A percentile compares a stretch with the other conserved stretches of the same genome.
These are phyloP conservation scores for Campylomormyrus tamandua DNA, from an alignment of 2,113 vertebrate species.

Conservation along the genomic window DNA sequence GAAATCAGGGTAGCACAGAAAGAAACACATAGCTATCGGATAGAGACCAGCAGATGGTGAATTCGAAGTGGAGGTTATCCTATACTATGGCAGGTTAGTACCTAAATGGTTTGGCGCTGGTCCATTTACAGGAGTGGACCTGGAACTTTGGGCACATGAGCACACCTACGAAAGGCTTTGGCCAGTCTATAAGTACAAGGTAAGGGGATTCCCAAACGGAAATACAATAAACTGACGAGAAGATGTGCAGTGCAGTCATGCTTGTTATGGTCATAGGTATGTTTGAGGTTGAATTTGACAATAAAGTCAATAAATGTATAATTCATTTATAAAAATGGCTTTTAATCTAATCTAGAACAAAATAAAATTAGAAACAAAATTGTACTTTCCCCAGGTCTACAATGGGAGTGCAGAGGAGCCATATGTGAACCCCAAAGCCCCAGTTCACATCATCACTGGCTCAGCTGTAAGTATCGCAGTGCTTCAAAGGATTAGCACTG, in stretches of 20 bases:
- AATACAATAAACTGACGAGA: neutral
- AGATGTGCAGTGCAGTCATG: neutral
- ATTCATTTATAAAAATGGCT: neutral
- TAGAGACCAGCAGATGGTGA: neutral
- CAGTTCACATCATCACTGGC: constrained; percentile 78
- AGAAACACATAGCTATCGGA: neutral
- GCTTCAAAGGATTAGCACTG: neutral
- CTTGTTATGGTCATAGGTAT: neutral
- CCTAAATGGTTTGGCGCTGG: constrained; percentile 2
- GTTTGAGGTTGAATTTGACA: neutral
- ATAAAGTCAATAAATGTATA: neutral
- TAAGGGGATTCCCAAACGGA: constrained; percentile 36
- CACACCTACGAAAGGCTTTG: constrained; percentile 80
- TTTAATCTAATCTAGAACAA: neutral
- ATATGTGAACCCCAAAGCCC: constrained; percentile 72
- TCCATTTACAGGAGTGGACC: constrained; percentile 64
- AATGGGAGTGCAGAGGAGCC: constrained; percentile 68
- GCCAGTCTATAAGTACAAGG: constrained; percentile 75
- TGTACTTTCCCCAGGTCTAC: constrained; percentile 56
- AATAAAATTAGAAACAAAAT: neutral
- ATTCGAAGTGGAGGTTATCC: neutral
- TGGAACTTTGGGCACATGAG: constrained; percentile 81
- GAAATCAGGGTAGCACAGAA: neutral
- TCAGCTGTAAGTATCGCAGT: constrained; percentile 68
- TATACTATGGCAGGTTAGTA: neutral